Conservation (phyloP, 2,113 vertebrate genomes). For the Enhydra lutris region DNA sequence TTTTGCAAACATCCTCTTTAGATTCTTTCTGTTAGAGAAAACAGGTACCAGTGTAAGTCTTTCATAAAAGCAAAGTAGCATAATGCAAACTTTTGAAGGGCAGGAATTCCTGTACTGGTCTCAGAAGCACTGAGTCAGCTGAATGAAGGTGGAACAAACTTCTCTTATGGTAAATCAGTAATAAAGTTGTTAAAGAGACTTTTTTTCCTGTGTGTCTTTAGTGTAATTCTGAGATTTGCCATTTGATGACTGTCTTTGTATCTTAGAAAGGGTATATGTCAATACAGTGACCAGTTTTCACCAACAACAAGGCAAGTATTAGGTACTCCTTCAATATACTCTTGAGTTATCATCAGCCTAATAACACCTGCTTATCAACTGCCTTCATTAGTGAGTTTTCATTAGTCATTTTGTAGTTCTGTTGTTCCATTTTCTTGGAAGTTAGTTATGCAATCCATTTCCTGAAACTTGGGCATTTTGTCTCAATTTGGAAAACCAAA, state of each 20-base stretch:
- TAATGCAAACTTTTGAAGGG: not conserved
- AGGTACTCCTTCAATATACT: not conserved
- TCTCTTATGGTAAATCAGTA: not conserved
- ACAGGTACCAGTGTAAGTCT: not conserved
- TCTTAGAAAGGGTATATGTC: not conserved
- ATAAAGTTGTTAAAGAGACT: not conserved
- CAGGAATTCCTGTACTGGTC: not conserved
- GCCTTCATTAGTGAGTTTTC: not conserved
- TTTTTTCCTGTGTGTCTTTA: not conserved
- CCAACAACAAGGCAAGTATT: not conserved
- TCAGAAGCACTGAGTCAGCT: not conserved
- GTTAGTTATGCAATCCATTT: not conserved
- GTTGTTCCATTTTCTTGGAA: not conserved
- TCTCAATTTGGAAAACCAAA: not conserved
- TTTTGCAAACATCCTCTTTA: not conserved
- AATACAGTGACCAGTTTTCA: not conserved
- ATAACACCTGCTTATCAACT: not conserved
- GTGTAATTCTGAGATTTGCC: not conserved
- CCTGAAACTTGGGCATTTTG: not conserved
- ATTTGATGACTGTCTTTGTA: not conserved
- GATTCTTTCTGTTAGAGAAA: not conserved
- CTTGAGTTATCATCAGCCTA: not conserved
- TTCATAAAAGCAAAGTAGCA: not conserved
- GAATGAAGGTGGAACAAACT: not conserved
- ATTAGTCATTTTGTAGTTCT: not conserved